Evolutionary conservation across 2,113 vertebrate species (phyloP).

Genomic region (Garra rufa): DNA sequence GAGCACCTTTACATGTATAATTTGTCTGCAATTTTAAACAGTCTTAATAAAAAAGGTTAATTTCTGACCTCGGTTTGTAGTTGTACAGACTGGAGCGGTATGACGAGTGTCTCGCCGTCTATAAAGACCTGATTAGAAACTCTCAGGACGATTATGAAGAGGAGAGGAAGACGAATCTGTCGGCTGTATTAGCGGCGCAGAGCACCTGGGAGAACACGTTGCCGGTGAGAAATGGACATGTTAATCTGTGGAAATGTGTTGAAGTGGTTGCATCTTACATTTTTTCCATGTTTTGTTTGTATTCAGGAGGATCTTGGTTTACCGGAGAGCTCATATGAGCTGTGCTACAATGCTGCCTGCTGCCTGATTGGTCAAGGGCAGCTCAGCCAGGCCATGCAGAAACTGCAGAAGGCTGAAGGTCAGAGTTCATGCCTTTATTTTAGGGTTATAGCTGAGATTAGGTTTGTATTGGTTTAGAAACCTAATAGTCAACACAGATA

Average conservation of each 20-base stretch:
- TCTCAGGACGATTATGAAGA: constrained; percentile 99
- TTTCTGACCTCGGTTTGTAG: too few species aligned
- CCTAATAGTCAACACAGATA: neutral
- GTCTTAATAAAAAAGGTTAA: too few species aligned
- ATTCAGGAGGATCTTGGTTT: constrained; percentile 90
- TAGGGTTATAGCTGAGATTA: neutral
- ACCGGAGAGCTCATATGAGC: constrained; percentile 90
- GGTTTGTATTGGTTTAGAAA: neutral
- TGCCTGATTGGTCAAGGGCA: constrained; percentile 90
- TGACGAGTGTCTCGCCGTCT: constrained; percentile 87
- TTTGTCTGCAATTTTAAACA: too few species aligned
- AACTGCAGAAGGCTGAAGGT: constrained; percentile 93
- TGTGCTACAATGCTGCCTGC: constrained; percentile 94
- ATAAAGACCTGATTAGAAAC: constrained; percentile 95
- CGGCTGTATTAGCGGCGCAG: constrained; percentile 91
- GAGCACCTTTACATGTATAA: too few species aligned
- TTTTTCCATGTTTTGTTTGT: neutral
- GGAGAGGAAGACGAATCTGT: constrained; percentile 96
- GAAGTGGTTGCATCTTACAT: neutral
- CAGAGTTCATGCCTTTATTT: constrained; percentile 40
- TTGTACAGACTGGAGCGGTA: constrained; percentile 94
- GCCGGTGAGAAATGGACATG: too few species aligned
- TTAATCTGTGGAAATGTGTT: too few species aligned
- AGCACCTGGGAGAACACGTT: constrained; percentile 90
- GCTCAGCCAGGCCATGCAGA: constrained; percentile 86